A percentile compares a stretch with the other conserved stretches of the same genome.
phyloP scores from a whole-genome alignment of 2,113 vertebrate genomes.

The Girardinichthys multiradiatus region DNA sequence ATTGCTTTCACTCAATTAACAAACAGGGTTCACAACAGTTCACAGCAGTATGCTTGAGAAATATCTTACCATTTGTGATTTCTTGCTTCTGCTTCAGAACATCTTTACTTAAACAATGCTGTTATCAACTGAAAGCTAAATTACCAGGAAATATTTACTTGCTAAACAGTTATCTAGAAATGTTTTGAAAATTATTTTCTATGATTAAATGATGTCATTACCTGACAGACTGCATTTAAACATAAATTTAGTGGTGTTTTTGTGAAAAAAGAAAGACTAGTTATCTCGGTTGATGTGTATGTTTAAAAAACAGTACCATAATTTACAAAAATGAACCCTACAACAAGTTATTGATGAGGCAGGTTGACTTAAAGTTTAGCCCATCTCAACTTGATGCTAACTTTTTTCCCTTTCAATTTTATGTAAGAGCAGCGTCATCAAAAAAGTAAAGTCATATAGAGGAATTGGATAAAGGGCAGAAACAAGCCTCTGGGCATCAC shows the following conservation, averaged over 20 bases:
- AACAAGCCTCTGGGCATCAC: conserved; percentile 55
- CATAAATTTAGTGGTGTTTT: no score
- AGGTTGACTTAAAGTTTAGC: not conserved
- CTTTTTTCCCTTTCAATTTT: conserved; percentile 44
- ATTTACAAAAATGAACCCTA: not conserved
- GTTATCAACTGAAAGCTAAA: no score
- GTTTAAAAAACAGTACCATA: not conserved
- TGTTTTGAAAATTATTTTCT: no score
- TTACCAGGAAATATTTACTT: not conserved
- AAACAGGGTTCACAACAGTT: not conserved
- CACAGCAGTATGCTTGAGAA: not conserved
- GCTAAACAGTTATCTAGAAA: not conserved
- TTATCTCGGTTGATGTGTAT: not conserved
- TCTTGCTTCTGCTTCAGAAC: not conserved
- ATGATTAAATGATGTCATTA: no score
- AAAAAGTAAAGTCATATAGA: conserved; percentile 36
- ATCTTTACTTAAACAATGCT: not conserved
- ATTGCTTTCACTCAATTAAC: not conserved
- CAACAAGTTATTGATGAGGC: no score
- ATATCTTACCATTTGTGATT: no score
- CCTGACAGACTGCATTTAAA: no score
- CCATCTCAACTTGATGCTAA: conserved; percentile 45
- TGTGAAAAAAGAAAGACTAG: no score
- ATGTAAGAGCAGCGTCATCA: conserved; percentile 61
- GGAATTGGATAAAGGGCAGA: conserved; percentile 47